These are phyloP conservation scores for Leptobrachium ailaonicum DNA, from an alignment of 2,113 vertebrate species.

Conservation along the genomic window DNA sequence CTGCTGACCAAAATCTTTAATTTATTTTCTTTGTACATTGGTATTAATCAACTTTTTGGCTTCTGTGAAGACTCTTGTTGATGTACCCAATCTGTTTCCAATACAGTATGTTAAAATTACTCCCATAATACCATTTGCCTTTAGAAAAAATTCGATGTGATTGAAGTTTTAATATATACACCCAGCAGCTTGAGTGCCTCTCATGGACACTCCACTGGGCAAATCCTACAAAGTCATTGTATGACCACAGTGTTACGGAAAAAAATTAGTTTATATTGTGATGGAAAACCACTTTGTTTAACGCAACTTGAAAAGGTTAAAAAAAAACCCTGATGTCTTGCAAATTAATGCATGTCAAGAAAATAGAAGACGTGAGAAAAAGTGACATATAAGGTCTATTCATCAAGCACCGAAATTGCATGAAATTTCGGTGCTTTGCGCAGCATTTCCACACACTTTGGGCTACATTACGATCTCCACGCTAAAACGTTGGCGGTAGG, in stretches of 20 bases:
- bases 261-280: not conserved
- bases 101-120: not conserved
- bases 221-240: not conserved
- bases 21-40: conserved; percentile 5
- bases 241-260: not conserved
- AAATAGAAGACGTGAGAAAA: too few species aligned
- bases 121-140: not conserved
- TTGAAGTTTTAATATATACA: not conserved
- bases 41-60: not conserved
- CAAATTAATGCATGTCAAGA: too few species aligned
- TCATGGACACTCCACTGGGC: not conserved
- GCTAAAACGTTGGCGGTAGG: too few species aligned
- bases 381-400: too few species aligned
- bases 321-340: too few species aligned
- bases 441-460: too few species aligned
- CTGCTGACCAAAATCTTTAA: conserved; percentile 5
- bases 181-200: not conserved
- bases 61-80: conserved; percentile 1
- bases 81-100: not conserved
- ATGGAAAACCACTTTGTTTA: not conserved
- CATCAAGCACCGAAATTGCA: too few species aligned
- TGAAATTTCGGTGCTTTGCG: too few species aligned
- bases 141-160: not conserved
- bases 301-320: too few species aligned
- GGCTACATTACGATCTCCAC: too few species aligned